Evolutionary conservation across 2,888 invertebrate genomes (phyloP).

Genomic region (Leucania comma): DNA sequence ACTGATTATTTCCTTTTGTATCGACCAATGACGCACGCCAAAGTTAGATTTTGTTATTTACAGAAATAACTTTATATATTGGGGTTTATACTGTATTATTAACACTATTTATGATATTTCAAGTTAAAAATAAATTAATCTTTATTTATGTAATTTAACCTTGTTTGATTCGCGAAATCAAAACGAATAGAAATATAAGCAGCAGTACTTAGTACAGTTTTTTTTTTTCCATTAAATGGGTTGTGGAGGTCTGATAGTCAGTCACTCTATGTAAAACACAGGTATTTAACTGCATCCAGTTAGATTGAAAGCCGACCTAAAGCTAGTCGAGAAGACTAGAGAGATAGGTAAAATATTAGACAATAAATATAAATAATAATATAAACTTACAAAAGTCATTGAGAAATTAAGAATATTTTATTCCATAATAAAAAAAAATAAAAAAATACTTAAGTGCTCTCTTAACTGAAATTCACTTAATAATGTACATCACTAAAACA

Average conservation of each 20-base stretch:
- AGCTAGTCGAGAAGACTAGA: too few relatives aligned
- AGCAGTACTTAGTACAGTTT: not conserved
- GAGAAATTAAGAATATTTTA: not conserved
- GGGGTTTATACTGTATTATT: not conserved
- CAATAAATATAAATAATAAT: not conserved
- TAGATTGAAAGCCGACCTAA: too few relatives aligned
- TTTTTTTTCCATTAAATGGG: too few relatives aligned
- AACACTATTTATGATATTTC: too few relatives aligned
- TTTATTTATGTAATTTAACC: too few relatives aligned
- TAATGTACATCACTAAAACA: constrained; percentile 40
- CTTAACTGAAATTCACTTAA: constrained; percentile 10
- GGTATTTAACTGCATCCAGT: too few relatives aligned
- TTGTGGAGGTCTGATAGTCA: too few relatives aligned
- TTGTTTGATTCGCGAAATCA: too few relatives aligned
- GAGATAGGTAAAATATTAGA: too few relatives aligned
- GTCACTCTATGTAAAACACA: too few relatives aligned
- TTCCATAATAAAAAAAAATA: not conserved
- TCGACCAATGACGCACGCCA: not conserved
- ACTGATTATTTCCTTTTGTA: not conserved
- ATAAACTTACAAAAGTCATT: not conserved
- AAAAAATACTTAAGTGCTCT: not conserved
- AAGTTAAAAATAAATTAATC: too few relatives aligned
- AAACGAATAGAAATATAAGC: not conserved
- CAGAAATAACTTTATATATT: not conserved
- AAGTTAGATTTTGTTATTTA: not conserved